phyloP scores from a whole-genome alignment of 2,113 vertebrate genomes.

The Oreocharis arfaki region DNA sequence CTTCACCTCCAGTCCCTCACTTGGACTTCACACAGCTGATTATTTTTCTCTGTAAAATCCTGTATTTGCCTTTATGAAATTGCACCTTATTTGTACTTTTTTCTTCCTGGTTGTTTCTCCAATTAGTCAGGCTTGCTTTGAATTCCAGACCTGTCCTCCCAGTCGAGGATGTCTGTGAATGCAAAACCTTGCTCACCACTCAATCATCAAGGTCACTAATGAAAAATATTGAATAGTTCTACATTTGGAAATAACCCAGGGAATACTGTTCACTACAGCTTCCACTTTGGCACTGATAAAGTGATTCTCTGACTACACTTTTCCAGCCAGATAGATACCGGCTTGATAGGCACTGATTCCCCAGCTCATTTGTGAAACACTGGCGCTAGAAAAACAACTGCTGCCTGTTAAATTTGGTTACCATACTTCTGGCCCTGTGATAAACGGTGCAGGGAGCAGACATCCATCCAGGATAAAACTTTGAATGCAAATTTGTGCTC shows the following conservation, averaged over 20 bases:
- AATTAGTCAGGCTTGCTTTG: not conserved
- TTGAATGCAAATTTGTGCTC: not conserved
- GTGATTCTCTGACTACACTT: not conserved
- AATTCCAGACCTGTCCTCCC: not conserved
- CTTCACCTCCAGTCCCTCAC: not conserved
- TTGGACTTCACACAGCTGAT: not conserved
- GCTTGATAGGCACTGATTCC: not conserved
- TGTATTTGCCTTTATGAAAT: not conserved
- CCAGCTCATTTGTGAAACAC: not conserved
- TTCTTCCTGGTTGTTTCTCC: not conserved
- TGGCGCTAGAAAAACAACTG: not conserved
- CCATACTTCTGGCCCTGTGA: not conserved
- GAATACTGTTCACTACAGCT: not conserved
- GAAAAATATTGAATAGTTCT: not conserved
- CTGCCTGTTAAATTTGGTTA: not conserved
- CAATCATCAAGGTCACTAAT: not conserved
- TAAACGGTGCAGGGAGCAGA: not conserved
- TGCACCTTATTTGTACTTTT: not conserved
- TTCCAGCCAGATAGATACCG: not conserved
- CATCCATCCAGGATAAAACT: not conserved
- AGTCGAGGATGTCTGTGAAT: not conserved
- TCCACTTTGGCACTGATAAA: not conserved
- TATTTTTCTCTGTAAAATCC: not conserved
- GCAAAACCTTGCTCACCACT: not conserved
- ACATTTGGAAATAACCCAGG: not conserved